Percentiles rank a stretch among this genome's conserved stretches.
phyloP scores from a whole-genome alignment of 2,888 invertebrate species.

The Smittia sp. region DNA sequence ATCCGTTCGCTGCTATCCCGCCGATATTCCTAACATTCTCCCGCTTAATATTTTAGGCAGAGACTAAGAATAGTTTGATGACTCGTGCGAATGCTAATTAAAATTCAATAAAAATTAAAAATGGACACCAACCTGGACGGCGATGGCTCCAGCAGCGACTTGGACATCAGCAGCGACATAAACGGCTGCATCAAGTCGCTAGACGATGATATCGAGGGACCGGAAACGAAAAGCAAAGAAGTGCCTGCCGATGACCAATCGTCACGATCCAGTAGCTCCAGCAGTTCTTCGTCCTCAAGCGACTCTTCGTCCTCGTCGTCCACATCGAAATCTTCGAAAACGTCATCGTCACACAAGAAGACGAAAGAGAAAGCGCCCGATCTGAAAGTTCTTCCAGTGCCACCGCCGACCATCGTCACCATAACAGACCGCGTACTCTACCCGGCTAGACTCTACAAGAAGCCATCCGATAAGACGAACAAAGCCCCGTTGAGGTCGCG shows the following conservation, averaged over 20 bases:
- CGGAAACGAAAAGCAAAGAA: neutral
- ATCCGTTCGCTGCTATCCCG: no score
- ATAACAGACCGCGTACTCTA: conserved; percentile 71
- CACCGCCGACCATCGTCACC: neutral
- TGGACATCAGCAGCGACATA: conserved; percentile 33
- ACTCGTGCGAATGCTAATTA: conserved; percentile 33
- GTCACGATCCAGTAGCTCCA: conserved; percentile 22
- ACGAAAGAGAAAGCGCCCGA: conserved; percentile 18
- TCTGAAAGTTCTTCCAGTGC: neutral
- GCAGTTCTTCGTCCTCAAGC: conserved; percentile 24
- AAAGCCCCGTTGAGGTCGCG: conserved; percentile 54
- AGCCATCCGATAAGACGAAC: conserved; percentile 49
- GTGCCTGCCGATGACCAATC: neutral
- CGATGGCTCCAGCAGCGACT: conserved; percentile 28
- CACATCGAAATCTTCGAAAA: conserved; percentile 14
- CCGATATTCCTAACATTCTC: no score
- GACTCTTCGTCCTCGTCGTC: neutral
- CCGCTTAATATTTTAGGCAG: no score
- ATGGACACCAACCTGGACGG: conserved; percentile 36
- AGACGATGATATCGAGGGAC: conserved; percentile 36
- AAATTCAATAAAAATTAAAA: conserved; percentile 41
- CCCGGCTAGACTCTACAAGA: conserved; percentile 73
- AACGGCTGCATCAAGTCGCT: conserved; percentile 37
- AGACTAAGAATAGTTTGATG: neutral
- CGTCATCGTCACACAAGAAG: conserved; percentile 26